These are phyloP conservation scores for Stenchaetothrips biformis DNA, from an alignment of 2,888 invertebrate species.

Conservation along the genomic window DNA sequence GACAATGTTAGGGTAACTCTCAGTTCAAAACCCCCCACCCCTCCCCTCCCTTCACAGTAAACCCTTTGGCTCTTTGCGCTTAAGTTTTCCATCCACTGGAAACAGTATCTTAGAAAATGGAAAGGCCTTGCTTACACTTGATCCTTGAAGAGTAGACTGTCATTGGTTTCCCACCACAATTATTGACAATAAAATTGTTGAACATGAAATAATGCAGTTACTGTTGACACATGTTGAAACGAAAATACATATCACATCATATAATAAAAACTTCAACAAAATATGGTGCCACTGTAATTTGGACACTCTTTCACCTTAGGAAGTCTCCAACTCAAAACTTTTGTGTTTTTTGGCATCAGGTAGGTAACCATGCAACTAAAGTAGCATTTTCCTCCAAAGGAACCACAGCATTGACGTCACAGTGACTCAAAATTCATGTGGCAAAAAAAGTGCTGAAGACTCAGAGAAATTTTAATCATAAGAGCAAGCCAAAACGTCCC, in stretches of 20 bases:
- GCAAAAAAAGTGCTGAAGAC: background rate
- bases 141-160: background rate
- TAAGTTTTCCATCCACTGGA: background rate
- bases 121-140: background rate
- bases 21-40: slow-evolving; percentile 7
- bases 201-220: background rate
- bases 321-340: no score
- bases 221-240: background rate
- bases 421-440: no score
- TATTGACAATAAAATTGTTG: background rate
- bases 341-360: no score
- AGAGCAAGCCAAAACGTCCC: background rate
- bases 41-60: background rate
- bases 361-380: no score
- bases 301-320: background rate
- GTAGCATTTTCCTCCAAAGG: no score
- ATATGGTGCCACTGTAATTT: background rate
- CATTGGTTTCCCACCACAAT: background rate
- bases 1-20: slow-evolving; percentile 4
- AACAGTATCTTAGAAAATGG: background rate
- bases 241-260: background rate
- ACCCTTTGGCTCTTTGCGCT: background rate
- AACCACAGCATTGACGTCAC: no score
- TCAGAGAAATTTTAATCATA: background rate
- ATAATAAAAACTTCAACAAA: background rate